A percentile compares a stretch with the other conserved stretches of the same genome.
Conservation (phyloP, 1,140 invertebrate genomes). For the Lepidotrigona ventralis region DNA sequence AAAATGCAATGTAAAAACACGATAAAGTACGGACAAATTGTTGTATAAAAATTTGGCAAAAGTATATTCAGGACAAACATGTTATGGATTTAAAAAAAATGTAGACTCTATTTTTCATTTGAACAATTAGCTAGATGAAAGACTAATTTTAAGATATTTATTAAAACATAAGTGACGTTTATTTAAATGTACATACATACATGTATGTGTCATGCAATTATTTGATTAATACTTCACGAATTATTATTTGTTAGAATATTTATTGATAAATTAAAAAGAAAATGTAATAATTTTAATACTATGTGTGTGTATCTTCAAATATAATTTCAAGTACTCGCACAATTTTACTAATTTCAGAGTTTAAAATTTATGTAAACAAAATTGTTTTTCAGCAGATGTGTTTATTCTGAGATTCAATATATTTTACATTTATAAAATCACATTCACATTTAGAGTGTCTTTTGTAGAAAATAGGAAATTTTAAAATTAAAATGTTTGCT, state of each 20-base stretch:
- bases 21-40: background rate
- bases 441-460: slow-evolving; percentile 8
- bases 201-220: slow-evolving; percentile 8
- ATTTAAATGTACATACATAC: slow-evolving; percentile 30
- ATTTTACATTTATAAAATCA: slow-evolving; percentile 7
- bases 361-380: background rate
- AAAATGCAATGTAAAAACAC: slow-evolving; percentile 6
- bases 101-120: slow-evolving; percentile 9
- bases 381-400: background rate
- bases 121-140: background rate
- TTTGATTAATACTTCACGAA: slow-evolving; percentile 3
- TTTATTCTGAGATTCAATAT: slow-evolving; percentile 5
- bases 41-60: slow-evolving; percentile 4
- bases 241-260: slow-evolving; percentile 4
- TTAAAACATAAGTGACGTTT: slow-evolving; percentile 29
- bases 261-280: background rate
- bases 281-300: slow-evolving; percentile 1
- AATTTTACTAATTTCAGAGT: background rate
- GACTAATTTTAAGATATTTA: slow-evolving; percentile 32
- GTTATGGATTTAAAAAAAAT: background rate
- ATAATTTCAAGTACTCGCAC: background rate
- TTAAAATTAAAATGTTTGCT: background rate
- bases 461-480: background rate
- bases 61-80: background rate
- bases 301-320: background rate